These are phyloP conservation scores for Rhabdophis nuchalis DNA, from an alignment of 2,797 vertebrate species.

Conservation along the genomic window DNA sequence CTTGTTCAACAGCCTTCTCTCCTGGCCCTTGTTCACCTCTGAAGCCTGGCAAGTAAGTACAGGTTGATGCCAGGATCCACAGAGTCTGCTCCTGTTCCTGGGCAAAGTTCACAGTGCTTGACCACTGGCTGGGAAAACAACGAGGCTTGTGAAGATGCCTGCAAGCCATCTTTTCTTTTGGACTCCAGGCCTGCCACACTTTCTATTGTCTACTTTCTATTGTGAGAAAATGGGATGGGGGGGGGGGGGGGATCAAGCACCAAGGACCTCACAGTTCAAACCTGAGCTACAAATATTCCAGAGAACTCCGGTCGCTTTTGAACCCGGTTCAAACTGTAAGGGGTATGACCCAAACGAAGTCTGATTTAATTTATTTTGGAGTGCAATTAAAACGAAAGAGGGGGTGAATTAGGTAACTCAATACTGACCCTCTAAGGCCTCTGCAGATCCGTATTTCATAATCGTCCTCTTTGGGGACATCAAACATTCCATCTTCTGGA, in stretches of 20 bases:
- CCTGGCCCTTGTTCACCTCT: neutral
- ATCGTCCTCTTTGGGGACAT: neutral
- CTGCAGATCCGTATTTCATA: neutral
- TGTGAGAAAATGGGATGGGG: too few relatives aligned
- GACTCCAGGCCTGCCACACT: too few relatives aligned
- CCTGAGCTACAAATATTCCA: too few relatives aligned
- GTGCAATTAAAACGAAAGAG: neutral
- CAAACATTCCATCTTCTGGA: neutral
- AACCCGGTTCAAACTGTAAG: neutral
- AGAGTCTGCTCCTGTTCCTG: neutral
- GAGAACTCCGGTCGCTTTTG: neutral
- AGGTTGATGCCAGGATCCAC: neutral
- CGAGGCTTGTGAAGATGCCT: accelerated
- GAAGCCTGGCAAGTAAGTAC: neutral
- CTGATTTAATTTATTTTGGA: neutral
- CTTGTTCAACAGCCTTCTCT: neutral
- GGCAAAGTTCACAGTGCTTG: neutral
- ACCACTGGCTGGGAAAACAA: neutral
- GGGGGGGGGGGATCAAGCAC: too few relatives aligned
- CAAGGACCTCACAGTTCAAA: too few relatives aligned
- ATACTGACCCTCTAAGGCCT: neutral
- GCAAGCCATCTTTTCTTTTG: too few relatives aligned
- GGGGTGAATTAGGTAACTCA: neutral
- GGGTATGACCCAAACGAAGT: neutral
- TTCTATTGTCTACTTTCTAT: too few relatives aligned